Base-by-base conservation (phyloP, 2,888 invertebrate species). In the Macaria liturata region DNA sequence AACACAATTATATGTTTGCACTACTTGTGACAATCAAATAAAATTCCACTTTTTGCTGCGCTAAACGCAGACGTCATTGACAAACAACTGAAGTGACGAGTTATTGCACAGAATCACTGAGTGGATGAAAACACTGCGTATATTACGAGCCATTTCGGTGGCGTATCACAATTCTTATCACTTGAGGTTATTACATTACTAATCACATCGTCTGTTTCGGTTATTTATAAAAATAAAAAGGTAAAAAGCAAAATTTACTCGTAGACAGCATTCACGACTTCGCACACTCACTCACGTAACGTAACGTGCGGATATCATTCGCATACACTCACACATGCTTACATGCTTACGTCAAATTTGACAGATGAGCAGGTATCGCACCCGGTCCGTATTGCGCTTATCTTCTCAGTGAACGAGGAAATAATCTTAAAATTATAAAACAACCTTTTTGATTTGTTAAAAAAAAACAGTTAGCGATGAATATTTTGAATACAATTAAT, bases 11-110 rank as follows among this genome's bases (percentile, higher is more conserved):
- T 86, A 81, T 78, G 80, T 84, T 89, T 85, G 79, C 90, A 91
- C 88, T 88, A 88, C 80, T 89, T 86, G 90, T 91, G 88, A 90
- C 89, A 86, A 89, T 89, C 84, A 86, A 89, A 83, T 86, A 88
- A 86, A 90, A 88, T 83, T 89, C 88, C 87, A 89, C 91, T 91
- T 89, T 90, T 91, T 83, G 88, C 88, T 88, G 86, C 88, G 88
- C 91, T 91, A 90, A 90, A 89, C 90, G 89, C 88, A 91, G 88
- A 91, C 91, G 91, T 91, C 91, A 91, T 88, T 91, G 90, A 88
- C 91, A 91, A 91, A 91, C 91, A 91, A 91, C 87, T 86, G 79
- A 87, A 91, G 88, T 88, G 90, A 88, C 86, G 88, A 89, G 85
- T 79, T 88, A 88, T 87, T 84, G 87, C 89, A 90, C 84, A 80